Percentiles rank a stretch among this genome's conserved stretches.
Conservation (phyloP, 2,797 vertebrate species). For the Sebastes trivittatus region DNA sequence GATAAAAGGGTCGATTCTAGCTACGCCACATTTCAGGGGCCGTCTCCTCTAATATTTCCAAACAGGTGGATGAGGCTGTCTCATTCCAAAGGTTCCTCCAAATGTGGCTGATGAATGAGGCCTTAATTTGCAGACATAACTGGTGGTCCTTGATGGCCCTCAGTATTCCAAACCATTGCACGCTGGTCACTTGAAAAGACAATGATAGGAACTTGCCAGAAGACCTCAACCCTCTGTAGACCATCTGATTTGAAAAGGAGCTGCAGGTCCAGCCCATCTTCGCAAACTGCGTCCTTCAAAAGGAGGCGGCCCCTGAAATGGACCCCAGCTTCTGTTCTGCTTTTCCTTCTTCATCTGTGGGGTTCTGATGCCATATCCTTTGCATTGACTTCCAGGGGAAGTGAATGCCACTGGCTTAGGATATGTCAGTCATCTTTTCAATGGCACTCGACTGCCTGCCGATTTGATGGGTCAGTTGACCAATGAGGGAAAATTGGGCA, state of each 20-base stretch:
- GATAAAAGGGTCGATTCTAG: constrained; percentile 38
- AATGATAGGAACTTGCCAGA: background rate
- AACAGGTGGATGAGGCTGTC: background rate
- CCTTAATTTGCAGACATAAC: background rate
- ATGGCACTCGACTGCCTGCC: constrained; percentile 28
- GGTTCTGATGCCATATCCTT: constrained; percentile 75
- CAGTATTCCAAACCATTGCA: background rate
- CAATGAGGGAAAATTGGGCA: constrained; percentile 32
- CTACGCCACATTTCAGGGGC: constrained; percentile 46
- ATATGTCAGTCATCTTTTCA: constrained; percentile 70
- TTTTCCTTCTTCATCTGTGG: constrained; percentile 35
- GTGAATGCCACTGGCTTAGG: constrained; percentile 70
- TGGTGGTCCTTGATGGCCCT: background rate
- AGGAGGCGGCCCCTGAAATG: constrained; percentile 49
- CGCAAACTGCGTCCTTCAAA: background rate
- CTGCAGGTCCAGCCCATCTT: background rate
- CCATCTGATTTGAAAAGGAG: background rate
- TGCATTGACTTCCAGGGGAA: constrained; percentile 67
- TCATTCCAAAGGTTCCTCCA: background rate
- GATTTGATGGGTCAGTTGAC: constrained; percentile 30
- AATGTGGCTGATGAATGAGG: background rate
- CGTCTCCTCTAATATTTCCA: constrained; percentile 18
- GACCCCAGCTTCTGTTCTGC: constrained; percentile 34
- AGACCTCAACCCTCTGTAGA: background rate
- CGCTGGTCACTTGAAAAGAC: background rate